Evolutionary conservation across 2,888 invertebrate species (phyloP), one percentile per base, ranked within the genome.

Genomic region (Scaptomyza polygonia): DNA sequence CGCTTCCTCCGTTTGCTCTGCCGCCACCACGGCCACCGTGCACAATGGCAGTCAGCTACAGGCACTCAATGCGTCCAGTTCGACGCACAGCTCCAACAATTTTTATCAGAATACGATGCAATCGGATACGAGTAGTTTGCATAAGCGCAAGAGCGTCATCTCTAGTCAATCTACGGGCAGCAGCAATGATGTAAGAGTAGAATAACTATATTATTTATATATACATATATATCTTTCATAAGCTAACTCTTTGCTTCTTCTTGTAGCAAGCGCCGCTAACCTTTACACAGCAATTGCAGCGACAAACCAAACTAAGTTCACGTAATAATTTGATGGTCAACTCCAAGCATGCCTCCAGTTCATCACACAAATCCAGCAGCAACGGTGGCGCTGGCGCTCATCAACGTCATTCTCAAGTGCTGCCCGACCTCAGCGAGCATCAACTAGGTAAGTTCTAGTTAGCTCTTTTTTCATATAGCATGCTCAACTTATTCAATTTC

Each of bases 231-330:
- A 32, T 30, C 8, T 30, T 18, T 3, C 30, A 21, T 4, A 14
- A 25, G 48, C 48, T 34, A 34, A 49, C 21, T n/a, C n/a, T 34
- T 11, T 9, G 5, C 0, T 12, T 2, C 1, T 12, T 12, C 12
- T 9, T 53, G 18, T 66, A 82, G 82, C 90, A 92, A 72, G 93
- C 95, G 68, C 96, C 96, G 12, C 93, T 98, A 88, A 97, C 97
- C 49, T 98, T 98, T 92, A 97, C 97, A 3, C 97, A 98, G 91
- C 97, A 98, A 93, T 93, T 98, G 54, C 97, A 98, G 75, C 89
- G 92, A 40, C 92, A 92, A 75, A 90, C 91, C 51, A 92, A 91
- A 67, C 87, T 91, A 3, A 91, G 88, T 72, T 90, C 91, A 36
- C 89, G 91, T 54, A 91, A 91, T 69, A 91, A 91, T 88, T 90